Percentiles rank a stretch among this genome's conserved stretches.
Evolutionary conservation across 2,113 vertebrate genomes (phyloP).

Genomic region (Rhinopithecus roxellana): DNA sequence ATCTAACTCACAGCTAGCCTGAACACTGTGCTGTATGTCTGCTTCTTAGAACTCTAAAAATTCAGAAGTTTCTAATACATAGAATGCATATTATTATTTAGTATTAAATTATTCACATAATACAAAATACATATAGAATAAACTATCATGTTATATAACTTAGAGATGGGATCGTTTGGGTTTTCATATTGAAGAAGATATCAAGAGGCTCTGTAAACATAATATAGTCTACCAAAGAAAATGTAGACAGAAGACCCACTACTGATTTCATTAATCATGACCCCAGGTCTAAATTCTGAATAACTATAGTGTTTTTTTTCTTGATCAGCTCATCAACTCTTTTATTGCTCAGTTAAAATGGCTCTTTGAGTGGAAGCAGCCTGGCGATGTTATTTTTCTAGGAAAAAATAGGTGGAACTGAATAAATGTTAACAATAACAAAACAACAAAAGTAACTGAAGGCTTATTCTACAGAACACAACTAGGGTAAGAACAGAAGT

Average conservation of each 20-base stretch:
- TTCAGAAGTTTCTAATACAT: not conserved
- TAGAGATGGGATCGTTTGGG: not conserved
- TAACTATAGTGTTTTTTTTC: not conserved
- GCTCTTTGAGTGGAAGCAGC: not conserved
- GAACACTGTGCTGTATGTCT: not conserved
- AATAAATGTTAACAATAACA: conserved; percentile 24
- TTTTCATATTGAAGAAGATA: not conserved
- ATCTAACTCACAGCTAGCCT: not conserved
- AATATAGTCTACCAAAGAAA: not conserved
- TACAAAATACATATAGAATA: not conserved
- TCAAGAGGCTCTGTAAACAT: not conserved
- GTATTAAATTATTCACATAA: conserved; percentile 10
- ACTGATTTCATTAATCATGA: not conserved
- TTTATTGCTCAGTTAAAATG: not conserved
- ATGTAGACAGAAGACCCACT: not conserved
- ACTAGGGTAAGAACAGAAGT: not conserved
- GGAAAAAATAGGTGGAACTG: not conserved
- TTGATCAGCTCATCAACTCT: not conserved
- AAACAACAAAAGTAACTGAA: not conserved
- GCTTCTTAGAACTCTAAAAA: not conserved
- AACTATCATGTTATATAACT: conserved; percentile 24
- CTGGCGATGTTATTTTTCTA: not conserved
- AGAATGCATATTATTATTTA: conserved; percentile 15
- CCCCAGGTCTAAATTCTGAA: not conserved
- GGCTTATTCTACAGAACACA: conserved; percentile 20